Conservation (phyloP, 2,888 invertebrate genomes). For the Timema cristinae region DNA sequence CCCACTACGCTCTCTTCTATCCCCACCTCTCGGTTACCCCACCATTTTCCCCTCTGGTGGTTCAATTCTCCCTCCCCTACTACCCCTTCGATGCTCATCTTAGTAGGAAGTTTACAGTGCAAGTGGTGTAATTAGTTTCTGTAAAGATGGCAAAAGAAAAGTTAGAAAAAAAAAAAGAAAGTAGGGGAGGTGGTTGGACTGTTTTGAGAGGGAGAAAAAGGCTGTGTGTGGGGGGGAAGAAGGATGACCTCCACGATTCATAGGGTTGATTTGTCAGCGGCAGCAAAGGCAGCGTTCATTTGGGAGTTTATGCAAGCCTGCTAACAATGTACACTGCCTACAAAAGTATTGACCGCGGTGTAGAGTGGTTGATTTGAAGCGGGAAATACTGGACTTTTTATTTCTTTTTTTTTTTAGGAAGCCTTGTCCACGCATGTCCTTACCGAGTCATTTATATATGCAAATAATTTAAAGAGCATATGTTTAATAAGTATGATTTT, state of each 20-base stretch:
- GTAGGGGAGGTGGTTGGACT: neutral
- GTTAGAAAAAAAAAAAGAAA: too few species aligned
- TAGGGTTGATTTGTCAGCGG: slow-evolving; percentile 16
- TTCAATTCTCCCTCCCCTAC: neutral
- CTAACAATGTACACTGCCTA: neutral
- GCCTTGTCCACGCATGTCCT: too few species aligned
- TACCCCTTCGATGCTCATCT: neutral
- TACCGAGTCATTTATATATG: too few species aligned
- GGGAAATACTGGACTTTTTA: too few species aligned
- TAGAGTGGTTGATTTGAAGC: too few species aligned
- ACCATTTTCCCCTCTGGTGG: slow-evolving; percentile 5
- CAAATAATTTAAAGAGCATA: too few species aligned
- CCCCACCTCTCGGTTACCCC: slow-evolving; percentile 4
- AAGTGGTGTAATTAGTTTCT: slow-evolving; percentile 17
- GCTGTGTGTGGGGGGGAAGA: neutral
- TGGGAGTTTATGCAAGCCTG: slow-evolving; percentile 6
- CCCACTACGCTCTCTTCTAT: neutral
- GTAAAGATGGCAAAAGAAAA: neutral
- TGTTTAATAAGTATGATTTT: too few species aligned
- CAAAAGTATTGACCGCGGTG: neutral
- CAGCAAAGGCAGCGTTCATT: neutral
- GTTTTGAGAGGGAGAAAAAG: neutral
- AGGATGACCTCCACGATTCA: slow-evolving; percentile 17
- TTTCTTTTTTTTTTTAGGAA: too few species aligned
- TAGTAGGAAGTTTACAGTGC: slow-evolving; percentile 16